A percentile compares a stretch with the other conserved stretches of the same genome.
Conservation (phyloP, 2,113 vertebrate genomes). For the Tetrax tetrax region DNA sequence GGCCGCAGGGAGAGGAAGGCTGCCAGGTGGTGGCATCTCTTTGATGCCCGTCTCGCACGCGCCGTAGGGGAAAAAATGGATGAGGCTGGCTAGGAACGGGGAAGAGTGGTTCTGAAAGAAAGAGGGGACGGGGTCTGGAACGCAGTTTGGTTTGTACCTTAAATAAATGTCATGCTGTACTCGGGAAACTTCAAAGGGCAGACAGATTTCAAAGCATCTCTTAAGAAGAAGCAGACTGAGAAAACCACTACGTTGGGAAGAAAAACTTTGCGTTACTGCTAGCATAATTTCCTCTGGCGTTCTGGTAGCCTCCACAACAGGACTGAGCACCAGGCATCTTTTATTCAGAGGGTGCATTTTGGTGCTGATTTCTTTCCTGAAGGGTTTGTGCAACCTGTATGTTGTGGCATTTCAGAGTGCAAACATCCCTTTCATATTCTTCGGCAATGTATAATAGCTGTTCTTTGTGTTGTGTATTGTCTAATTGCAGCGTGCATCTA, state of each 20-base stretch:
- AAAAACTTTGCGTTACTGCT: constrained; percentile 34
- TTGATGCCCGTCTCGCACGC: not conserved
- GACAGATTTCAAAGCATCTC: constrained; percentile 56
- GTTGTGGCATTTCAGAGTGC: not conserved
- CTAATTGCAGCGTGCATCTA: not conserved
- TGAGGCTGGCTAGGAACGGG: not conserved
- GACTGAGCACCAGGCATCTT: not conserved
- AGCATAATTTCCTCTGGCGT: constrained; percentile 32
- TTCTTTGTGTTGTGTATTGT: not conserved
- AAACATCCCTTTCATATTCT: not conserved
- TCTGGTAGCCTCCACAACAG: not conserved
- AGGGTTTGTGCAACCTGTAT: not conserved
- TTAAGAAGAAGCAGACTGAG: constrained; percentile 64
- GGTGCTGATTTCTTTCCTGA: not conserved
- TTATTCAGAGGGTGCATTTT: not conserved
- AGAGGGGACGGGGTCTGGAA: constrained; percentile 3
- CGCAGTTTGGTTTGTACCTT: constrained; percentile 34
- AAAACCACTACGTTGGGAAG: constrained; percentile 42
- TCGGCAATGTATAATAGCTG: not conserved
- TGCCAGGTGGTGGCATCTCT: constrained; percentile 55
- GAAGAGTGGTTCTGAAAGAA: not conserved
- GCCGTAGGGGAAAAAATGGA: not conserved
- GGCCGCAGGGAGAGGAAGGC: not conserved
- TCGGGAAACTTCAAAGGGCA: constrained; percentile 61
- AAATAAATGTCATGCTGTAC: constrained; percentile 61